These are phyloP conservation scores for Carpatolechia fugitivella DNA, from an alignment of 2,888 invertebrate genomes.

Conservation along the genomic window DNA sequence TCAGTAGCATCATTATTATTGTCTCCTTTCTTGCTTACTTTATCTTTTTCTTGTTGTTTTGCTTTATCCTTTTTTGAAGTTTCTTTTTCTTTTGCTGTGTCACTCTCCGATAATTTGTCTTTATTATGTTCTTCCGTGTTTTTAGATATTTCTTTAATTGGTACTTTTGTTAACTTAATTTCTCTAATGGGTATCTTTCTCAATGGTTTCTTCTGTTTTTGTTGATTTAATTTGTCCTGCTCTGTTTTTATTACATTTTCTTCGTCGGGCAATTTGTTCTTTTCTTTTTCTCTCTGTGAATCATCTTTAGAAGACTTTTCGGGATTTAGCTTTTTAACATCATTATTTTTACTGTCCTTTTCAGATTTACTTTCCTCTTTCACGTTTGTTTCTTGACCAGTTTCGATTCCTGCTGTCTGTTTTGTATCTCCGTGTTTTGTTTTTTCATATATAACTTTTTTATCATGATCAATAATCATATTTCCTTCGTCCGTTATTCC, in stretches of 20 bases:
- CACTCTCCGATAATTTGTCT: slow-evolving; percentile 24
- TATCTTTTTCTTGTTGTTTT: slow-evolving; percentile 8
- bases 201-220: slow-evolving; percentile 24
- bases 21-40: slow-evolving; percentile 18
- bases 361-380: background rate
- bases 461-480: slow-evolving; percentile 47
- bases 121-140: slow-evolving; percentile 19
- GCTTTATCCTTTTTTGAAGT: slow-evolving; percentile 19
- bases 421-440: slow-evolving; percentile 10
- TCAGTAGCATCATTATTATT: slow-evolving; percentile 20
- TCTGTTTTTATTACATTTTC: background rate
- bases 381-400: background rate
- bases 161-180: background rate
- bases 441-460: slow-evolving; percentile 39
- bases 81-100: slow-evolving; percentile 23
- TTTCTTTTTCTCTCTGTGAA: background rate
- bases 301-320: background rate
- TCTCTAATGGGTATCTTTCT: slow-evolving; percentile 33
- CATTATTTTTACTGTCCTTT: background rate
- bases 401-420: background rate
- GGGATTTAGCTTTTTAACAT: background rate
- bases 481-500: slow-evolving; percentile 39
- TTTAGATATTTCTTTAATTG: slow-evolving; percentile 17
- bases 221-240: background rate
- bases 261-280: background rate